Conservation (phyloP, 2,113 vertebrate genomes). For the Zapus hudsonius region DNA sequence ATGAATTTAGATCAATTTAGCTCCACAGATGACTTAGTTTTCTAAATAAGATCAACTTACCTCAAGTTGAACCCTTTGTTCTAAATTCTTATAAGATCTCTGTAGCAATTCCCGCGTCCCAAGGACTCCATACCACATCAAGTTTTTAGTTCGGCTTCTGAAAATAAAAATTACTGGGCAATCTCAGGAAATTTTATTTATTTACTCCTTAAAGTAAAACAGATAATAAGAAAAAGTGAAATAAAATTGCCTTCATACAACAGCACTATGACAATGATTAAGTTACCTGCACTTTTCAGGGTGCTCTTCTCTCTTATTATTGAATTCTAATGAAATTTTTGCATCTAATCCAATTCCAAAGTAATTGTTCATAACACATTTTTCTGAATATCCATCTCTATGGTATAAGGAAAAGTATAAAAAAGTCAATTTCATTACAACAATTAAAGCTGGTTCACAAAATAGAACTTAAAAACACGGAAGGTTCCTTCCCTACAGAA, state of each 20-base stretch:
- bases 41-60: conserved; percentile 82
- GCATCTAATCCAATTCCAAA: conserved; percentile 98
- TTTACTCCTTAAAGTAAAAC: conserved; percentile 46
- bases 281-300: conserved; percentile 98
- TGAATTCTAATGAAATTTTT: conserved; percentile 99
- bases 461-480: not conserved
- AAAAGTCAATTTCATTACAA: conserved; percentile 46
- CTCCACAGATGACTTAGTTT: not conserved
- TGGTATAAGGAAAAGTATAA: conserved; percentile 47
- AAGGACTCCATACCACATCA: conserved; percentile 99
- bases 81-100: conserved; percentile 98
- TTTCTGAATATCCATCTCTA: conserved; percentile 98
- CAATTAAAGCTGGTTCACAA: not conserved
- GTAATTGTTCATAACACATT: conserved; percentile 99
- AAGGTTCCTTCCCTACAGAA: not conserved
- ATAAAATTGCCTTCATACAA: conserved; percentile 41
- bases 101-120: conserved; percentile 97
- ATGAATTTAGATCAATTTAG: not conserved
- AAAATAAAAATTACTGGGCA: conserved; percentile 44
- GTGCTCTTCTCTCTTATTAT: conserved; percentile 98
- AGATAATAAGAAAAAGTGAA: conserved; percentile 57
- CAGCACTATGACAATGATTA: not conserved
- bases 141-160: conserved; percentile 98
- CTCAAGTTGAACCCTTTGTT: conserved; percentile 98
- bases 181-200: conserved; percentile 30